These are phyloP conservation scores for Capitella teleta DNA, from an alignment of 1,140 invertebrate genomes.

Conservation along the genomic window DNA sequence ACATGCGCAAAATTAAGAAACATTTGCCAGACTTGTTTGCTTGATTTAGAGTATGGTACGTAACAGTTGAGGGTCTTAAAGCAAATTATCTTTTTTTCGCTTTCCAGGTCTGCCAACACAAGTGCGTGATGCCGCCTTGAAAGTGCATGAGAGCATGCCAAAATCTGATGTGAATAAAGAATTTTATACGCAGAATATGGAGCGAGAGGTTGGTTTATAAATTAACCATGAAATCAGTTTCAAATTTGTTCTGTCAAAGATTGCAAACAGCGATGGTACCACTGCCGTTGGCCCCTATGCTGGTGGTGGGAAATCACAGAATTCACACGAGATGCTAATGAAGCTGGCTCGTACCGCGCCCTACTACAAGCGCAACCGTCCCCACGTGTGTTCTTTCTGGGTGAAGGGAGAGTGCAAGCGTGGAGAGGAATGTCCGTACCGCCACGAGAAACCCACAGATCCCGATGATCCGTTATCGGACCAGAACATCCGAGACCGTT, in stretches of 20 bases:
- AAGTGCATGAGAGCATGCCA: slow-evolving; percentile 88
- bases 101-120: slow-evolving; percentile 49
- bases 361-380: slow-evolving; percentile 96
- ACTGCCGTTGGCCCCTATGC: slow-evolving; percentile 44
- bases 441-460: slow-evolving; percentile 98
- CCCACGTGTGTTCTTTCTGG: slow-evolving; percentile 99
- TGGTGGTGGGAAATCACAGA: slow-evolving; percentile 44
- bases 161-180: slow-evolving; percentile 98
- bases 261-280: slow-evolving; percentile 43
- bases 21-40: slow-evolving; percentile 96
- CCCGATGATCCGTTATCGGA: slow-evolving; percentile 97
- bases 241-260: slow-evolving; percentile 17
- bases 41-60: slow-evolving; percentile 91
- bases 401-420: slow-evolving; percentile 98
- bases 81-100: not conserved
- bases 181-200: slow-evolving; percentile 79
- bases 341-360: slow-evolving; percentile 92
- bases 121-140: slow-evolving; percentile 88
- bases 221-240: not conserved
- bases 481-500: slow-evolving; percentile 98
- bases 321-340: slow-evolving; percentile 68
- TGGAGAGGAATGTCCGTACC: slow-evolving; percentile 98
- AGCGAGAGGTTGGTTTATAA: slow-evolving; percentile 32
- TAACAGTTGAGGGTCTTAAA: not conserved
- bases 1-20: slow-evolving; percentile 98